A percentile compares a stretch with the other conserved stretches of the same genome.
phyloP scores from a whole-genome alignment of 2,113 vertebrate species.

The Aegotheles bennettii region DNA sequence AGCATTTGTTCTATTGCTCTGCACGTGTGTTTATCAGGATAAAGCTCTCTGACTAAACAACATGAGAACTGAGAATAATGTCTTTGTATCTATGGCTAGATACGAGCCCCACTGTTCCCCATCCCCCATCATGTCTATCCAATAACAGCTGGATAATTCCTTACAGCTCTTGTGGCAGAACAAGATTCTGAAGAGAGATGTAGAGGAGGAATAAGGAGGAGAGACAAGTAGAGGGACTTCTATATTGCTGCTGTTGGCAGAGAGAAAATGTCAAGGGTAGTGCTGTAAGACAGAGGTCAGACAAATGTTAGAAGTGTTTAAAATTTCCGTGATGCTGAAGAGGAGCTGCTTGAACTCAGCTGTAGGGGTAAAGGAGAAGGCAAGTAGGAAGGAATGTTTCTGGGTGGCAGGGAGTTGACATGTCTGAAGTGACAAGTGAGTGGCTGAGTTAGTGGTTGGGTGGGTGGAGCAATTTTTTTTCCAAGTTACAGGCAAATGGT shows the following conservation, averaged over 20 bases:
- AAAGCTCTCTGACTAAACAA: not conserved
- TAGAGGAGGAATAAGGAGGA: not conserved
- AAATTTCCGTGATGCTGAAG: not conserved
- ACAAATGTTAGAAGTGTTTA: not conserved
- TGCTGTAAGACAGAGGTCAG: not conserved
- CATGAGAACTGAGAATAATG: not conserved
- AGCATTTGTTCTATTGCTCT: not conserved
- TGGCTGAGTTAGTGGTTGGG: not conserved
- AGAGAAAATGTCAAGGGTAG: not conserved
- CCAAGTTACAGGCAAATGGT: not conserved
- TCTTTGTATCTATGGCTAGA: not conserved
- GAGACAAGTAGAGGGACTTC: not conserved
- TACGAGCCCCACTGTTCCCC: not conserved
- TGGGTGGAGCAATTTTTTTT: not conserved
- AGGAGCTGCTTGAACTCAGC: not conserved
- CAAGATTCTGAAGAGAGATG: not conserved
- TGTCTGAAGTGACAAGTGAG: not conserved
- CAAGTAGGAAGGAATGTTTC: not conserved
- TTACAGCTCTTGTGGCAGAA: not conserved
- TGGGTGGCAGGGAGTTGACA: not conserved
- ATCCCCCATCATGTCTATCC: rapidly evolving
- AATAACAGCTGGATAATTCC: not conserved
- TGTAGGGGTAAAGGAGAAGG: not conserved
- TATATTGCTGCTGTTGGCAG: not conserved
- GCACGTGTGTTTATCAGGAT: not conserved